phyloP scores from a whole-genome alignment of 2,888 invertebrate genomes.

The Polia nebulosa region DNA sequence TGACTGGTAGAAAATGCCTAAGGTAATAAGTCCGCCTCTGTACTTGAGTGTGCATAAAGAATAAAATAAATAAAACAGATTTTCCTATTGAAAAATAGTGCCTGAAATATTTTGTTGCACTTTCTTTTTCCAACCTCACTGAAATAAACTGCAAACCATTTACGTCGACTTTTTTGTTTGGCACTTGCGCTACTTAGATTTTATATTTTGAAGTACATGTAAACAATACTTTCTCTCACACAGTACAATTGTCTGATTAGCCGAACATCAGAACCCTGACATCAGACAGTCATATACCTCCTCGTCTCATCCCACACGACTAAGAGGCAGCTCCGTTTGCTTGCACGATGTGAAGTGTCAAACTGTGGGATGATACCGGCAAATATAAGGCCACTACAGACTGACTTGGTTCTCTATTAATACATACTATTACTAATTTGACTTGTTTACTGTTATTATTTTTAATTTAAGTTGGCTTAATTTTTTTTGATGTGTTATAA shows the following conservation, averaged over 20 bases:
- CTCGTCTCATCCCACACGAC: conserved; percentile 52
- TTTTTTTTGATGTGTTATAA: too few relatives aligned
- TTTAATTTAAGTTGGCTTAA: too few relatives aligned
- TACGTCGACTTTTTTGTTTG: not conserved
- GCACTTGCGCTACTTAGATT: not conserved
- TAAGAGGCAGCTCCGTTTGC: conserved; percentile 54
- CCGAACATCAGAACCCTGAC: conserved; percentile 23
- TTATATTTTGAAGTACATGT: not conserved
- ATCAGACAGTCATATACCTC: conserved; percentile 26
- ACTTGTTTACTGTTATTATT: too few relatives aligned
- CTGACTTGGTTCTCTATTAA: not conserved
- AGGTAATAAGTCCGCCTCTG: too few relatives aligned
- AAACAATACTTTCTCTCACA: not conserved
- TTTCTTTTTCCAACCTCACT: not conserved
- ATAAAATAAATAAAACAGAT: not conserved
- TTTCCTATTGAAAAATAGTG: not conserved
- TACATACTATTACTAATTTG: too few relatives aligned
- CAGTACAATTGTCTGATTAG: not conserved
- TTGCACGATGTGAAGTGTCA: conserved; percentile 57
- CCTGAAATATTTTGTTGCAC: not conserved
- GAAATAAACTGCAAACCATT: not conserved
- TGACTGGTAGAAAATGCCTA: too few relatives aligned
- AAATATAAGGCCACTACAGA: conserved; percentile 28
- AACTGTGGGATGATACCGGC: conserved; percentile 53
- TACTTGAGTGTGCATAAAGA: too few relatives aligned